phyloP scores from a whole-genome alignment of 2,888 invertebrate genomes.

The Brassicogethes aeneus region DNA sequence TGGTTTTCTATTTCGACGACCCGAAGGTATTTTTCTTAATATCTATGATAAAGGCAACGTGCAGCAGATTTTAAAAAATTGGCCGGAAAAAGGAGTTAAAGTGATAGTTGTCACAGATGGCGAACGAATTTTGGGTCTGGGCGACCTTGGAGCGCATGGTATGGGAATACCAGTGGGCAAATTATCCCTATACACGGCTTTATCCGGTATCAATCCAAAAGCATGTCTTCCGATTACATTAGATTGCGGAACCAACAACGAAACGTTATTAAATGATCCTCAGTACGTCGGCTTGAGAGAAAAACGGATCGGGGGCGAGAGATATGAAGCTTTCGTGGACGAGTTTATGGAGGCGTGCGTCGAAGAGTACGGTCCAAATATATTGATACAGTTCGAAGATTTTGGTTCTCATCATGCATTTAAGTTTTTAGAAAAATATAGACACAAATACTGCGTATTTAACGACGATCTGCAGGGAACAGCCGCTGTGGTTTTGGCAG shows the following conservation, averaged over 20 bases:
- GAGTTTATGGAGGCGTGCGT: slow-evolving; percentile 96
- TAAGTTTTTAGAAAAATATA: slow-evolving; percentile 81
- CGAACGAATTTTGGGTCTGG: slow-evolving; percentile 93
- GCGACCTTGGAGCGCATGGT: slow-evolving; percentile 94
- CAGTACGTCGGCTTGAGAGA: slow-evolving; percentile 91
- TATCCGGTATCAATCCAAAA: slow-evolving; percentile 92
- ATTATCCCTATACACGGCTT: slow-evolving; percentile 90
- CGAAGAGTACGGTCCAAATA: slow-evolving; percentile 73
- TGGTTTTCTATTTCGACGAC: slow-evolving; percentile 82
- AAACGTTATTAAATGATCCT: slow-evolving; percentile 81
- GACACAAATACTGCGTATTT: slow-evolving; percentile 85
- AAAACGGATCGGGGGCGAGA: slow-evolving; percentile 67
- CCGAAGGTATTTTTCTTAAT: slow-evolving; percentile 90
- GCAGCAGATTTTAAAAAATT: slow-evolving; percentile 87
- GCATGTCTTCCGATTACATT: slow-evolving; percentile 91
- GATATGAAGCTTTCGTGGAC: slow-evolving; percentile 89
- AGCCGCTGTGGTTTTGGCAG: slow-evolving; percentile 92
- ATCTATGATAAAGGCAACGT: slow-evolving; percentile 94
- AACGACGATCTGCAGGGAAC: slow-evolving; percentile 92
- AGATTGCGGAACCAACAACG: slow-evolving; percentile 89
- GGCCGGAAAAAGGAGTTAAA: slow-evolving; percentile 80
- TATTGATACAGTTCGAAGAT: slow-evolving; percentile 92
- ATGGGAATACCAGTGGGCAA: slow-evolving; percentile 99
- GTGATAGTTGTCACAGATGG: slow-evolving; percentile 96
- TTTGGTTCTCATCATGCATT: slow-evolving; percentile 98